Conservation (phyloP, 2,113 vertebrate species). For the Scomber colias region DNA sequence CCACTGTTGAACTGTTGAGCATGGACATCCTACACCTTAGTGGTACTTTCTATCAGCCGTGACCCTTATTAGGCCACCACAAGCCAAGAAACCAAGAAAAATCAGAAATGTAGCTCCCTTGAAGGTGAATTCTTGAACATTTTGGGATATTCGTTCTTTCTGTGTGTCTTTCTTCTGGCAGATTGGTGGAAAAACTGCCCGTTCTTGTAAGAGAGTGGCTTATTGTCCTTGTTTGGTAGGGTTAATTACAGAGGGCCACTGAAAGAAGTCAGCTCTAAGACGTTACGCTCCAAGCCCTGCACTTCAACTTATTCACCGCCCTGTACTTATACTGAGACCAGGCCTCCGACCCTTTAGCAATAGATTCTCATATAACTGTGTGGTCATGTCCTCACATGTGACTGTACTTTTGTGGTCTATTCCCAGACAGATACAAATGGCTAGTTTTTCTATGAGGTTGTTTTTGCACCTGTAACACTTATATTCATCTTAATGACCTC, state of each 20-base stretch:
- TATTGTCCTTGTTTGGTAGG: constrained; percentile 31
- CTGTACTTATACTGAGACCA: constrained; percentile 43
- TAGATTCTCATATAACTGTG: constrained; percentile 4
- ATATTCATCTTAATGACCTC: not conserved
- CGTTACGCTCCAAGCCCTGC: not conserved
- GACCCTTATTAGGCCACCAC: not conserved
- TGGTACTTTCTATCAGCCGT: not conserved
- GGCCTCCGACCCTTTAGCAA: constrained; percentile 20
- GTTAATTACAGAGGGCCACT: constrained; percentile 55
- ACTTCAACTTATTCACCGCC: not conserved
- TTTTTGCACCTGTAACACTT: not conserved
- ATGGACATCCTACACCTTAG: not conserved
- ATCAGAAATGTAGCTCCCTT: not conserved
- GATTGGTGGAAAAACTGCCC: not conserved
- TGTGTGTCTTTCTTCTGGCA: constrained; percentile 19
- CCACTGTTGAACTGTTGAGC: not conserved
- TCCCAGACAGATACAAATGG: constrained; percentile 19
- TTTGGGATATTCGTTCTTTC: not conserved
- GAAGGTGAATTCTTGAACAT: not conserved
- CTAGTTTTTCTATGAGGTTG: not conserved
- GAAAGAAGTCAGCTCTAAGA: constrained; percentile 7
- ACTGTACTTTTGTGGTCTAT: not conserved
- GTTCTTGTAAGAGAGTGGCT: constrained; percentile 26
- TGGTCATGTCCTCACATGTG: not conserved
- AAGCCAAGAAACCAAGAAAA: not conserved